phyloP scores from a whole-genome alignment of 2,113 vertebrate genomes.

The Colius striatus region DNA sequence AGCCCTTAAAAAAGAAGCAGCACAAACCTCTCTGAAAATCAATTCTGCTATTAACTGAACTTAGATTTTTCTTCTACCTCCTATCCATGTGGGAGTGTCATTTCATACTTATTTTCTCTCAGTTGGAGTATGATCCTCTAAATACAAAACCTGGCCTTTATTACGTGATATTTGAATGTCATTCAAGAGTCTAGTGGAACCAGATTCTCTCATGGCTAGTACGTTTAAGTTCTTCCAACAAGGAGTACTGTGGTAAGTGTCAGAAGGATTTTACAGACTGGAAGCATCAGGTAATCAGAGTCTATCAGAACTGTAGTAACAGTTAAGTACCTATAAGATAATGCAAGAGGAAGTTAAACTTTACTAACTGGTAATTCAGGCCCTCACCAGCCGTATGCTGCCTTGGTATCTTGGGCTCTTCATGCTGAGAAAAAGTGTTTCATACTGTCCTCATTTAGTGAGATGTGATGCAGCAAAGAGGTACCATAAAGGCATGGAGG shows the following conservation, averaged over 20 bases:
- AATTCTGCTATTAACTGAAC: not conserved
- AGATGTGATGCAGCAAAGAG: not conserved
- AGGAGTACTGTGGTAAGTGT: not conserved
- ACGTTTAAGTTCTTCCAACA: not conserved
- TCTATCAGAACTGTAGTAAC: not conserved
- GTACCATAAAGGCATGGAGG: not conserved
- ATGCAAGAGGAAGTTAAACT: not conserved
- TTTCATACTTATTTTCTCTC: not conserved
- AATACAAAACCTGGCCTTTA: not conserved
- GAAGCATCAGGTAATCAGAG: not conserved
- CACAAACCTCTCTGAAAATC: not conserved
- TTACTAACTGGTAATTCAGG: not conserved
- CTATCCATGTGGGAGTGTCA: not conserved
- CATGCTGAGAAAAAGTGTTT: not conserved
- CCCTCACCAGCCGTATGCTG: not conserved
- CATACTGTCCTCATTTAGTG: not conserved
- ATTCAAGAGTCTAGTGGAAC: not conserved
- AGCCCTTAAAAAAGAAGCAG: not conserved
- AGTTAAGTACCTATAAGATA: not conserved
- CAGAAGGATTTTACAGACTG: not conserved
- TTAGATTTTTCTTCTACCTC: not conserved
- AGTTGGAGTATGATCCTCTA: not conserved
- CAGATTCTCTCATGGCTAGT: not conserved
- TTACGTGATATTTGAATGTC: not conserved
- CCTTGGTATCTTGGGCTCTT: not conserved